Evolutionary conservation across 1,140 invertebrate genomes (phyloP), one percentile per base, ranked within the genome.

Genomic region (Tetragonula clypearis): DNA sequence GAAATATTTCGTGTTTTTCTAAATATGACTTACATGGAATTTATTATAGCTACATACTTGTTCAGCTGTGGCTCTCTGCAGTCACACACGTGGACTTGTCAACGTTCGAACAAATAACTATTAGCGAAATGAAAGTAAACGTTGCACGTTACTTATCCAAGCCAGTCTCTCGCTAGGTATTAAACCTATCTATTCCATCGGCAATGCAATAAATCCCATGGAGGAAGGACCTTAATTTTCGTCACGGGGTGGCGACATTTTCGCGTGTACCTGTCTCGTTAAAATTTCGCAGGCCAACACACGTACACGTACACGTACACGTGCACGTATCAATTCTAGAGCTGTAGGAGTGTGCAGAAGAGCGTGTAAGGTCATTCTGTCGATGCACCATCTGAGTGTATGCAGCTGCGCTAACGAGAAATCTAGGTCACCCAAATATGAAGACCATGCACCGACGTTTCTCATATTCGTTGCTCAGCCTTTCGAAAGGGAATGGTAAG

Each of bases 361-460:
- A 60, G 69, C 74, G 71, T 60, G 60, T 68, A 60, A 23, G 56
- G 41, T 78, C 69, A 66, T 49, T 53, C 56, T 41, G 60, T 68
- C 35, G 78, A 85, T 53, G 69, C 55, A 26, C 30, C 53, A 23
- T 77, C 53, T 55, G 86, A 79, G 49, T 53, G 35, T 71, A 71
- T 71, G 65, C 82, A 72, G 72, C 49, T 73, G 85, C 82, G 69
- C 75, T 86, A 35, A 80, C 65, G 71, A 75, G n/a, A 62, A 82
- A 87, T 87, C 83, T 87, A 75, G 86, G 86, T 87, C 86, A 86
- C 77, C 62, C 75, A 84, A 87, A 87, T 86, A 87, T 69, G 83
- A 75, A 75, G 71, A 72, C 49, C 68, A 75, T 69, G 82, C 53
- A 68, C 58, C 62, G 30, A 71, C 76, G 56, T 87, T 75, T 69